Conservation (phyloP, 2,113 vertebrate genomes). For the Numenius arquata region DNA sequence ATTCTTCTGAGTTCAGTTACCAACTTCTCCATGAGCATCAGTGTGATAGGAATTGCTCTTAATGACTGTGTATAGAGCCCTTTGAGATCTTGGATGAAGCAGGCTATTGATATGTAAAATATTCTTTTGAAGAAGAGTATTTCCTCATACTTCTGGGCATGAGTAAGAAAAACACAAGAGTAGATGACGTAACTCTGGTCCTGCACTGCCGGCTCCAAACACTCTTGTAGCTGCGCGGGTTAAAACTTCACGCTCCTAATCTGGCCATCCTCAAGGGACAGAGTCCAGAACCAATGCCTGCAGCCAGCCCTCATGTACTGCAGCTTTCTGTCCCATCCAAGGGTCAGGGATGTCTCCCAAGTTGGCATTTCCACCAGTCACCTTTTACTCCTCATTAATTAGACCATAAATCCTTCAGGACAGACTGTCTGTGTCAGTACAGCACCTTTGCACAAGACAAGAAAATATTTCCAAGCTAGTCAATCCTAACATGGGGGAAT, state of each 20-base stretch:
- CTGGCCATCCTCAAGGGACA: not conserved
- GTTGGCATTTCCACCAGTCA: not conserved
- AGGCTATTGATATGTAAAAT: constrained; percentile 50
- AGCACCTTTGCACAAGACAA: not conserved
- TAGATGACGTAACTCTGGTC: constrained; percentile 12
- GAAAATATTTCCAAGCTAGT: not conserved
- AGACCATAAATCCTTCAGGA: not conserved
- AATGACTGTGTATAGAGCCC: not conserved
- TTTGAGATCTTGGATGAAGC: constrained; percentile 22
- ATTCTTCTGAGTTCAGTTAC: constrained; percentile 24
- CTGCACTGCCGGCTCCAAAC: not conserved
- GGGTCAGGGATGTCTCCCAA: not conserved
- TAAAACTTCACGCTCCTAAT: not conserved
- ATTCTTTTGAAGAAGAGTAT: constrained; percentile 58
- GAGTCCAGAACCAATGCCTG: not conserved
- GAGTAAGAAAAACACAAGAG: constrained; percentile 17
- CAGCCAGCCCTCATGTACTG: not conserved
- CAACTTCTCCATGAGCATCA: not conserved
- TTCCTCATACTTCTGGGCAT: constrained; percentile 51
- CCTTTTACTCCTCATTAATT: not conserved
- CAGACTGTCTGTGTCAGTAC: not conserved
- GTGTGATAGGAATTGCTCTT: not conserved
- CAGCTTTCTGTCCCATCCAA: not conserved
- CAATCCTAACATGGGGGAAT: not conserved
- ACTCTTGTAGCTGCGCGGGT: not conserved